phyloP scores from a whole-genome alignment of 1,140 invertebrate genomes.

The Palaemon carinicauda region DNA sequence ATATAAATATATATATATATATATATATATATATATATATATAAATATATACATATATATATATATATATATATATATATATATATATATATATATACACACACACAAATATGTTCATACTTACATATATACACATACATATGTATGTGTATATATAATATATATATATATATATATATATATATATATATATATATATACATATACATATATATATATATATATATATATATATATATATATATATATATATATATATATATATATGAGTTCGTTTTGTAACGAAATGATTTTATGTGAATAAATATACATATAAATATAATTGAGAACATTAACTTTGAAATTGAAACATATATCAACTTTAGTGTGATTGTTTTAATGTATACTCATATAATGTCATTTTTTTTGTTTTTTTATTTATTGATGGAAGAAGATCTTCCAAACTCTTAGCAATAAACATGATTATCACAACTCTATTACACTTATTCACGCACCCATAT shows the following conservation, averaged over 20 bases:
- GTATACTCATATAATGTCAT: too few species aligned
- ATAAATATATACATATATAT: neutral
- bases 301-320: too few species aligned
- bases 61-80: neutral
- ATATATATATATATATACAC: neutral
- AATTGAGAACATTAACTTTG: too few species aligned
- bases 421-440: too few species aligned
- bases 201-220: neutral
- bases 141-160: neutral
- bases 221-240: neutral
- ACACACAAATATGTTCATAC: neutral
- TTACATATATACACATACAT: neutral
- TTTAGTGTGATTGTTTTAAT: too few species aligned
- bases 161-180: neutral
- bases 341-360: too few species aligned
- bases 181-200: neutral
- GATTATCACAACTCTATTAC: too few species aligned
- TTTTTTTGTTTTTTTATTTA: too few species aligned
- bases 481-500: too few species aligned
- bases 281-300: too few species aligned
- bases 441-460: too few species aligned
- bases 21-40: neutral
- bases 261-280: too few species aligned
- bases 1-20: neutral
- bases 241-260: neutral